Evolutionary conservation across 2,888 invertebrate species (phyloP).

Genomic region (Cryptocephalus primarius): DNA sequence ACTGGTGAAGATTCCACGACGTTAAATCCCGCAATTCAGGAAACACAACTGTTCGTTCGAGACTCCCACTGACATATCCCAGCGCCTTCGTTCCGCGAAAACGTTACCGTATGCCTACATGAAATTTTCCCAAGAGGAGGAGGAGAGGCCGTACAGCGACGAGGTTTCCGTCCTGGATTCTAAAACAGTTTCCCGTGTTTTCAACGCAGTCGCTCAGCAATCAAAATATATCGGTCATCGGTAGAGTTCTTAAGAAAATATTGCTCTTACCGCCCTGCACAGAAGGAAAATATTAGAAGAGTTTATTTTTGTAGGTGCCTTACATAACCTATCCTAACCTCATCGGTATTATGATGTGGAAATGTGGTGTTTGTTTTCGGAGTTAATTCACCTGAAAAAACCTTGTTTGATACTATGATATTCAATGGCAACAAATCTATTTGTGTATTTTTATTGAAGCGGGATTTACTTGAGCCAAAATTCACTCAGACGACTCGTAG

Average conservation of each 20-base stretch:
- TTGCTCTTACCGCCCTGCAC: constrained; percentile 16
- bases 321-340: constrained; percentile 20
- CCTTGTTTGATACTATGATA: no score
- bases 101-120: constrained; percentile 3
- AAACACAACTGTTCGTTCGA: no score
- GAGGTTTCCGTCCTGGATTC: constrained; percentile 10
- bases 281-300: constrained; percentile 24
- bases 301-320: constrained; percentile 23
- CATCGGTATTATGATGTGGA: constrained; percentile 6
- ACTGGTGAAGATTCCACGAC: no score
- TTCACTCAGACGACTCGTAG: no score
- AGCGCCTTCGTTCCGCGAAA: not conserved
- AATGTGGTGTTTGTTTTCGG: constrained; percentile 6
- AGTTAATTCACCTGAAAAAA: constrained; percentile 6
- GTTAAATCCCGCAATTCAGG: no score
- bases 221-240: constrained; percentile 18
- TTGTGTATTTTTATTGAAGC: no score
- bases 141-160: no score
- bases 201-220: constrained; percentile 8
- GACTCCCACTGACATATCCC: no score
- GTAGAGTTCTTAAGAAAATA: constrained; percentile 13
- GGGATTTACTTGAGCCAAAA: no score
- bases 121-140: constrained; percentile 7
- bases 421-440: no score
- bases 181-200: constrained; percentile 4